These are phyloP conservation scores for Dysdera silvatica DNA, from an alignment of 1,140 invertebrate species.

Conservation along the genomic window DNA sequence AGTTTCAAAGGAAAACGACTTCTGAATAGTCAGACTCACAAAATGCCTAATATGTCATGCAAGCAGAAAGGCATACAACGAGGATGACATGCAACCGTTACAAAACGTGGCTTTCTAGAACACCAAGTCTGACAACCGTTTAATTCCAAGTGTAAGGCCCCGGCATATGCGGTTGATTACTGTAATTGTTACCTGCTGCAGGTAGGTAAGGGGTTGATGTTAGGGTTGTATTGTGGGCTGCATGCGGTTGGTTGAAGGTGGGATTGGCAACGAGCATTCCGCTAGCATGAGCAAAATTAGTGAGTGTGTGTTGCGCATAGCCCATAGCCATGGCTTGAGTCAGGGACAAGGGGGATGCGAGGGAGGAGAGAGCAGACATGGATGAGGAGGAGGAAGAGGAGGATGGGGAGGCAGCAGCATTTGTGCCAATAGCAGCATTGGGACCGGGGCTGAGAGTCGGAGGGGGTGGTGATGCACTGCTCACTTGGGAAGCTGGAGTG, in stretches of 20 bases:
- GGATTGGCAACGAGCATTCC: constrained; percentile 22
- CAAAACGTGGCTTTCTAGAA: too few relatives aligned
- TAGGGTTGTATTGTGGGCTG: constrained; percentile 5
- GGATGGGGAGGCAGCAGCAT: constrained; percentile 2
- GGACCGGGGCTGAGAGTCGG: constrained; percentile 14
- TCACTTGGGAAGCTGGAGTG: constrained; percentile 17
- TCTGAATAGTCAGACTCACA: too few relatives aligned
- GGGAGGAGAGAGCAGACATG: constrained; percentile 14
- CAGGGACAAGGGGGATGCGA: constrained; percentile 23
- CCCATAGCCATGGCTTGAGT: constrained; percentile 24
- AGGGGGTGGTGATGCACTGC: constrained; percentile 14
- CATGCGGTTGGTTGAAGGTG: constrained; percentile 20
- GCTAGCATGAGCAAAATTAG: constrained; percentile 29
- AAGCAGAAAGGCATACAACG: too few relatives aligned
- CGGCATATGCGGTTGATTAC: constrained; percentile 25
- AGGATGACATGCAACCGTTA: too few relatives aligned
- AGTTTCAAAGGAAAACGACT: too few relatives aligned
- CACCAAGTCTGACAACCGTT: too few relatives aligned
- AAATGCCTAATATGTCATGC: too few relatives aligned
- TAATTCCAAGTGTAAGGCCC: constrained; percentile 22
- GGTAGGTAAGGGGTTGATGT: constrained; percentile 15
- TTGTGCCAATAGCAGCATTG: neutral
- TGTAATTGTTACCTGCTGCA: constrained; percentile 18
- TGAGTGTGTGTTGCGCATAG: constrained; percentile 27
- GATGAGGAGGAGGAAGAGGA: constrained; percentile 7